Evolutionary conservation across 1,140 invertebrate species (phyloP), one percentile per base, ranked within the genome.

Genomic region (Panagrolaimus sp.): DNA sequence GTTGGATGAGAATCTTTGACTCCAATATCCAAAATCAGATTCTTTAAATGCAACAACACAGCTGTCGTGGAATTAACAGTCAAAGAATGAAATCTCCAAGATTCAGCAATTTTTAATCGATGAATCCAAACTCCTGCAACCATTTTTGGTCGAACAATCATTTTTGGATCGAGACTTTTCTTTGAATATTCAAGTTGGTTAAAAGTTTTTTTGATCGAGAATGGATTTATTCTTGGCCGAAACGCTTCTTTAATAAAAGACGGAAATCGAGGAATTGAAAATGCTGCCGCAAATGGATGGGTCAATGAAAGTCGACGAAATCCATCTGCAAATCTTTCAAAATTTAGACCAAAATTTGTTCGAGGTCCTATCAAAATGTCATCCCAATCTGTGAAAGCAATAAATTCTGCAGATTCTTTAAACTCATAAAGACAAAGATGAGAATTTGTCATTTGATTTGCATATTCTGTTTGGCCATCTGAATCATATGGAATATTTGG

Each of bases 381-480:
- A 48, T 75, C 74, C 74, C 74, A 75, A 63, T 75, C 74, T 17
- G 70, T 68, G 45, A 75, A 75, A 17, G 64, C 70, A 66, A 75
- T 76, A 65, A 75, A 75, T 63, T 75, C 73, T 52, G 74, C 70
- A 32, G 63, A 73, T 63, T 75, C 74, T 10, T 68, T 43, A 47
- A 70, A 77, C 46, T 76, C 68, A 45, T 73, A 75, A 38, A 75
- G 68, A 63, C 74, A 75, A 38, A 74, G 72, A 48, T 73, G 71
- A 28, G 52, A 58, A 12, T 21, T 26, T 24, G 52, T 26, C 52
- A 58, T 58, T 21, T 58, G 52, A 28, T 58, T 58, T 21, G 52
- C 21, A 28, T 58, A 58, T 17, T 58, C 52, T 3, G 52, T 58
- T 17, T 58, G 21, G 14, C 21, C 28, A 28, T 58, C 28, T 4